Conservation (phyloP, 2,113 vertebrate species). For the Chloropsis cyanopogon region DNA sequence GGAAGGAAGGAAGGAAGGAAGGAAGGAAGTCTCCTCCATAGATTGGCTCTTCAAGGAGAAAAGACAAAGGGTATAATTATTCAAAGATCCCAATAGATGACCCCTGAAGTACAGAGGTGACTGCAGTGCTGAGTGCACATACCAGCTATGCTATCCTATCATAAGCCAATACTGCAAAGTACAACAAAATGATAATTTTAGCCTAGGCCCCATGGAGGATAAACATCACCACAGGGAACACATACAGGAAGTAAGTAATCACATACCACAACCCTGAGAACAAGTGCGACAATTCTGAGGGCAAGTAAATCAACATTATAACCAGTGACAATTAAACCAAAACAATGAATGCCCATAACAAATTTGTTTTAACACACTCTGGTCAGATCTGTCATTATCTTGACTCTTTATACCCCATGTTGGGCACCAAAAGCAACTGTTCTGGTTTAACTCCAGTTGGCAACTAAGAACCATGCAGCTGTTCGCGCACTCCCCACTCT, state of each 20-base stretch:
- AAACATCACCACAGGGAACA: background rate
- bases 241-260: background rate
- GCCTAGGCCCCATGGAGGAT: background rate
- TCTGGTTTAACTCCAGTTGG: background rate
- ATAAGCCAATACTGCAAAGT: background rate
- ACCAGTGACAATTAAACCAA: background rate
- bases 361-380: background rate
- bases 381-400: background rate
- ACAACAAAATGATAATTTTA: background rate
- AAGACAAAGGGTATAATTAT: background rate
- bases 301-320: background rate
- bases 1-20: background rate
- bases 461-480: background rate
- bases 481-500: background rate
- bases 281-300: background rate
- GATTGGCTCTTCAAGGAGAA: background rate
- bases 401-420: background rate
- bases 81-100: background rate
- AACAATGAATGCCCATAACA: background rate
- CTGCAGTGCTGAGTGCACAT: background rate
- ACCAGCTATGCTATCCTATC: background rate
- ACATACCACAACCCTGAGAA: background rate
- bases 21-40: background rate
- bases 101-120: background rate
- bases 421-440: background rate